Evolutionary conservation across 2,888 invertebrate species (phyloP), one percentile per base, ranked within the genome.

Genomic region (Drosophila paramelanica): DNA sequence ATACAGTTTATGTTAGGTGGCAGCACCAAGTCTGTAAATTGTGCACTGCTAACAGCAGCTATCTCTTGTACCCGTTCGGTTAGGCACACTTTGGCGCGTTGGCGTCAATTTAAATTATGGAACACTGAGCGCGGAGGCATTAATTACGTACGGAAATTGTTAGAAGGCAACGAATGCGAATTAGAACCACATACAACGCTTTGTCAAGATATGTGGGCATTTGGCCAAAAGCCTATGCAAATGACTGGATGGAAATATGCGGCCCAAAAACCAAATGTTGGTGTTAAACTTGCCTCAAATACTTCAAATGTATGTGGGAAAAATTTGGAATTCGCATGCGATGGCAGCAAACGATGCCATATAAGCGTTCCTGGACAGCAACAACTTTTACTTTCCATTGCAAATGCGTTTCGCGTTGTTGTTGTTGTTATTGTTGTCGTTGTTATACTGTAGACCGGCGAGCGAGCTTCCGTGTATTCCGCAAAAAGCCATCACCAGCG

Each of bases 371-470:
- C 73, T 77, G 81, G 77, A 72, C 84, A 71, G 69, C 72, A 66
- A 85, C 88, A 85, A 85, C 84, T 85, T 85, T 85, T 85, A 85
- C 88, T 85, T 85, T 85, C 79, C 82, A 85, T 73, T 64, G 80
- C 82, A 75, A 81, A 81, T 66, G 76, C 76, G 67, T 75, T 67
- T 70, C 74, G 61, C 13, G 60, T 69, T 55, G 60, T 60, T 67
- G 55, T 56, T 56, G 41, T 49, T 36, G 31, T 46, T 1, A 3
- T 8, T 42, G 3, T 10, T 52, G 25, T 67, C 36, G 50, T 42
- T 36, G 39, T 58, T 25, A 38, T 38, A 46, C 56, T 66, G 42
- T 13, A 36, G 36, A 13, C 36, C 55, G 67, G 38, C 53, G 33
- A 64, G 38, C 53, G 33, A 64, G 77, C 81, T 83, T 83, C 87